Evolutionary conservation across 2,888 invertebrate genomes (phyloP).

Genomic region (Camptogramma bilineatum): DNA sequence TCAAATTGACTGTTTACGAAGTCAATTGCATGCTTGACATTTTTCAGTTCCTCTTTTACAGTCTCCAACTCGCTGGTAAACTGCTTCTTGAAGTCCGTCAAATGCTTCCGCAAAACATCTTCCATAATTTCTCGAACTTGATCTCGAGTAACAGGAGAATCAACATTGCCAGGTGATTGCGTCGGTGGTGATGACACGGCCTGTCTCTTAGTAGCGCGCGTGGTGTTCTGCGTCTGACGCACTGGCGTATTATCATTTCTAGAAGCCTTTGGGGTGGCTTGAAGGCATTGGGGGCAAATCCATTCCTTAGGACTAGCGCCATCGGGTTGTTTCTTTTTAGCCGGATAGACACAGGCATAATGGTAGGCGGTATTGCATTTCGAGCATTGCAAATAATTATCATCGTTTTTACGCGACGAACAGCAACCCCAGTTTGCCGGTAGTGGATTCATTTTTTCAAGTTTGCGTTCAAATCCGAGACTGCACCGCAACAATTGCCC

Average conservation of each 20-base stretch:
- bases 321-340: too few species aligned
- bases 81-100: not conserved
- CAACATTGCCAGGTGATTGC: not conserved
- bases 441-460: too few species aligned
- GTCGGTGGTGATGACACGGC: not conserved
- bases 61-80: not conserved
- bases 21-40: not conserved
- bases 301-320: too few species aligned
- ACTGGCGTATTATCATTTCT: not conserved
- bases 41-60: not conserved
- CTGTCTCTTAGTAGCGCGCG: not conserved
- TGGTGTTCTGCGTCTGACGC: not conserved
- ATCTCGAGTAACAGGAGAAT: not conserved
- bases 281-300: too few species aligned
- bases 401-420: too few species aligned
- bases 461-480: too few species aligned
- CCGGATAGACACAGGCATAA: too few species aligned
- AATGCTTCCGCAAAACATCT: not conserved
- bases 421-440: too few species aligned
- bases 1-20: not conserved
- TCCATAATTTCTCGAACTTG: not conserved
- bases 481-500: too few species aligned
- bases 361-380: too few species aligned
- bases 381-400: too few species aligned
- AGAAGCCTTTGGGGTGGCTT: not conserved